Percentiles rank a stretch among this genome's conserved stretches.
Evolutionary conservation across 2,797 vertebrate species (phyloP).

Genomic region (Morus bassanus): DNA sequence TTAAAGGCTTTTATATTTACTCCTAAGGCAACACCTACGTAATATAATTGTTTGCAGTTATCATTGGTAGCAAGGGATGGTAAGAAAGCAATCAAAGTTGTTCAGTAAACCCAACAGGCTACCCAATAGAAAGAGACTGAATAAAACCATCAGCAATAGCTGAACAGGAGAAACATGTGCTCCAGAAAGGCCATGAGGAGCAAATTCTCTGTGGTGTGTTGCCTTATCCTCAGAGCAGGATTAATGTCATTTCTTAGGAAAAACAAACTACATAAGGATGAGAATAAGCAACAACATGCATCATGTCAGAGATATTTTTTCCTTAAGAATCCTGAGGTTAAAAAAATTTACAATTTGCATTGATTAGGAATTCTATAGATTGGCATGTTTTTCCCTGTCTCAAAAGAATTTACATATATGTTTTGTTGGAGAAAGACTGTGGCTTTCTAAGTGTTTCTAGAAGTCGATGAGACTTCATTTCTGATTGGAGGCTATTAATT

Average conservation of each 20-base stretch:
- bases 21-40: not conserved
- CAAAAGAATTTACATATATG: not conserved
- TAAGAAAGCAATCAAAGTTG: not conserved
- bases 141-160: not conserved
- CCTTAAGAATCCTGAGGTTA: not conserved
- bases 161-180: not conserved
- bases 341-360: not conserved
- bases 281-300: not conserved
- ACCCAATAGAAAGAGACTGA: not conserved
- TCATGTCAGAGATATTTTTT: not conserved
- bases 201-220: not conserved
- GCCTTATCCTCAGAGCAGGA: not conserved
- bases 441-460: not conserved
- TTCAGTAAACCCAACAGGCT: not conserved
- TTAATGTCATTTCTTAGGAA: not conserved
- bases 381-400: not conserved
- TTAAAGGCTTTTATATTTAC: not conserved
- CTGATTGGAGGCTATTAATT: not conserved
- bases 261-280: not conserved
- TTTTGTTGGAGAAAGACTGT: not conserved
- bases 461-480: not conserved
- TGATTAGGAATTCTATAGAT: not conserved
- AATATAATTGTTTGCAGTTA: not conserved
- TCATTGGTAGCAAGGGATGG: not conserved
- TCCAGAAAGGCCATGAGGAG: not conserved